Evolutionary conservation across 2,113 vertebrate species (phyloP).

Genomic region (Chrysemys picta): DNA sequence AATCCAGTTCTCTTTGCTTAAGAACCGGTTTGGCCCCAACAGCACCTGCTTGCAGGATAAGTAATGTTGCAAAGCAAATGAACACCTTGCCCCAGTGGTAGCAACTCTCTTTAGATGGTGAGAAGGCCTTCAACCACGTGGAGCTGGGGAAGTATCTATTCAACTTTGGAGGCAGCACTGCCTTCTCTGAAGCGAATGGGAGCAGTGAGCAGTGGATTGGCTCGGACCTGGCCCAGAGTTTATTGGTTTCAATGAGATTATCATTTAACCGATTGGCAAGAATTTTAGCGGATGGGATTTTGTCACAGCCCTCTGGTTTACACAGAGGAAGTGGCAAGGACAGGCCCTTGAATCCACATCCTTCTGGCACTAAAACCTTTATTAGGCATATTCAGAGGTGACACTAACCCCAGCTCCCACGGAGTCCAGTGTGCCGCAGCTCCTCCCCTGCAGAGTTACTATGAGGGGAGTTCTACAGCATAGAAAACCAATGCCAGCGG

Average conservation of each 20-base stretch:
- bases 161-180: rapidly evolving
- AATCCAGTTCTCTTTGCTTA: background rate
- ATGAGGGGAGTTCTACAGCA: background rate
- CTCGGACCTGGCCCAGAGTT: rapidly evolving
- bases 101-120: background rate
- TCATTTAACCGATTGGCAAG: background rate
- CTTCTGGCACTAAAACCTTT: background rate
- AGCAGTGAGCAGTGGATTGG: background rate
- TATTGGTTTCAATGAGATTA: no score
- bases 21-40: background rate
- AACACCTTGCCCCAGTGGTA: background rate
- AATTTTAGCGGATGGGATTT: background rate
- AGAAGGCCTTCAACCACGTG: background rate
- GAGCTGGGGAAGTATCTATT: background rate
- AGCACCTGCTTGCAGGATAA: background rate
- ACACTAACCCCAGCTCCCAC: background rate
- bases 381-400: rapidly evolving
- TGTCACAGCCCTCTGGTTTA: background rate
- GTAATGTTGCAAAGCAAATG: background rate
- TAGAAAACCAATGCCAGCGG: background rate
- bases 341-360: background rate
- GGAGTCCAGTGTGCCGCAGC: background rate
- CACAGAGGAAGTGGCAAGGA: background rate
- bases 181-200: background rate
- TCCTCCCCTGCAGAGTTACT: background rate